Base-by-base conservation (phyloP, 2,888 invertebrate species). In the Zhuqinia jingwanae region DNA sequence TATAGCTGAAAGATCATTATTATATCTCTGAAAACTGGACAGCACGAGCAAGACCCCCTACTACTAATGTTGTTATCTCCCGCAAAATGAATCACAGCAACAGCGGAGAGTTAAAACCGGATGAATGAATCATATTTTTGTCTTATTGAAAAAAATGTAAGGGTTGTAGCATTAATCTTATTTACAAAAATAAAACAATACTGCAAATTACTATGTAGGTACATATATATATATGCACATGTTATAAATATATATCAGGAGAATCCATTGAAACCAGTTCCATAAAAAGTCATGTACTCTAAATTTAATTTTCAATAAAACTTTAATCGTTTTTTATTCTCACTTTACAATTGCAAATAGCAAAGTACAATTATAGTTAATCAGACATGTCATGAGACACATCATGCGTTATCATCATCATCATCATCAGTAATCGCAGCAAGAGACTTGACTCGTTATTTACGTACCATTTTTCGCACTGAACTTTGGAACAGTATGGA, bases 51-150 rank as follows among this genome's bases (percentile, higher is more conserved):
- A 15, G 42, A 42, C 42, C 60, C 77, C 77, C 77, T 70, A 47
- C 50, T 70, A 47, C 8, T 36, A 36, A 36, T 36, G 36, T 1
- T 45, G 50, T 47, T 45, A 47, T 70, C 70, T 22, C 25, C 50
- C 30, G 81, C 3, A 56, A 58, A 47, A 83, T 83, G 82, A 83
- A 83, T 83, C 82, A 83, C 58, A 22, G 75, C n/a, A 6, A 53
- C 13, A 25, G 30, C 27, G 2, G 11, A 15, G 70, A 58, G 25
- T 45, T 58, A 47, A 65, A 76, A 58, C 42, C 10, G 73, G 60
- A 53, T 76, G 73, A 60, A 73, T 83, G 82, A 83, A 83, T 76
- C 82, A 83, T 58, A 25, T 63, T 65, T 56, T 60, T 65, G 50
- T 45, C 25, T 70, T 45, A n/a, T 45, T 45, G 11, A 45, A 42